Conservation (phyloP, 2,888 invertebrate species). For the Ashinkailepas kermadecensis region DNA sequence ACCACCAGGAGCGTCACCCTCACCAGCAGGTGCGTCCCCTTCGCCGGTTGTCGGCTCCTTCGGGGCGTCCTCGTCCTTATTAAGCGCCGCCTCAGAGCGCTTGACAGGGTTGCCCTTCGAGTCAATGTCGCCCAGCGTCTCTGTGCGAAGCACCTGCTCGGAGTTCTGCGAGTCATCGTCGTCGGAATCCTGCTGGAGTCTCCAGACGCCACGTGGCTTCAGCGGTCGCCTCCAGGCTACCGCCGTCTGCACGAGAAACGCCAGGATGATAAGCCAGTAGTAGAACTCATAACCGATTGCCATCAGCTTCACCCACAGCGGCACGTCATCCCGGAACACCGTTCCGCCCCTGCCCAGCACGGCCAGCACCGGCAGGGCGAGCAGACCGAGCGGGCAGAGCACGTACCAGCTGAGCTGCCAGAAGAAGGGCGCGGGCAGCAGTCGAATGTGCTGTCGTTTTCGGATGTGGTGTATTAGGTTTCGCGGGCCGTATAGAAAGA, state of each 20-base stretch:
- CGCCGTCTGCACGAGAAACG: background rate
- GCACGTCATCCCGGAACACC: background rate
- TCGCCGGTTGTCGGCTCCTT: slow-evolving; percentile 21
- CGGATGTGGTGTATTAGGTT: slow-evolving; percentile 2
- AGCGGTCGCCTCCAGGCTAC: background rate
- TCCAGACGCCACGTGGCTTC: background rate
- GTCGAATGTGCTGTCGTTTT: background rate
- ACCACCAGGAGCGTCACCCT: slow-evolving; percentile 24
- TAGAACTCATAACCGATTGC: background rate
- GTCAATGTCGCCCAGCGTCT: background rate
- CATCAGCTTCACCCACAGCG: background rate
- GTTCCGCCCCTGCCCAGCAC: background rate
- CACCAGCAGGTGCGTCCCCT: slow-evolving; percentile 23
- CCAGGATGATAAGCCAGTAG: slow-evolving; percentile 10
- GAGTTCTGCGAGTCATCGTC: background rate
- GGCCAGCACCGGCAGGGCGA: background rate
- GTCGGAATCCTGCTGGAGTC: background rate
- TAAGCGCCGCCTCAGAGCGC: slow-evolving; percentile 27
- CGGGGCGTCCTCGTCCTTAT: slow-evolving; percentile 20
- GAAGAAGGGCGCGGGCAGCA: background rate
- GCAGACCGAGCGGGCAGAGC: background rate
- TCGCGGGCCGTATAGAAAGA: background rate
- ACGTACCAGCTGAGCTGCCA: slow-evolving; percentile 9
- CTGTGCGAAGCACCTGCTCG: background rate
- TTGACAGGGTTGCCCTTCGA: slow-evolving; percentile 29